phyloP scores from a whole-genome alignment of 2,888 invertebrate species.

The Microplitis deprimator region DNA sequence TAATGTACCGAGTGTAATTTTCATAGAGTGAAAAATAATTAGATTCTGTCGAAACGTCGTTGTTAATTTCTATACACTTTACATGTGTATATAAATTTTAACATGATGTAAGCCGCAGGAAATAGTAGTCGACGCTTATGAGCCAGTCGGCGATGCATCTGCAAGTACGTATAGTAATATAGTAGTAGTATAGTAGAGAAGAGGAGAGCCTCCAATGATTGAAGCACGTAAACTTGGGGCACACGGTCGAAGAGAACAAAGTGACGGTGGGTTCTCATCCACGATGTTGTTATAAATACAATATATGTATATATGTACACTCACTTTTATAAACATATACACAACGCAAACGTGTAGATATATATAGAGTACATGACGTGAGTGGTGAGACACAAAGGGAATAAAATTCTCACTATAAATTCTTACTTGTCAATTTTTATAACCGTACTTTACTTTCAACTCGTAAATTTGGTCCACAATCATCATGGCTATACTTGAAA shows the following conservation, averaged over 20 bases:
- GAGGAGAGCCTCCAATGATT: slow-evolving; percentile 29
- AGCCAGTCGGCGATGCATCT: slow-evolving; percentile 32
- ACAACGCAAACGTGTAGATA: neutral
- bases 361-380: neutral
- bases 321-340: neutral
- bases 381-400: slow-evolving; percentile 16
- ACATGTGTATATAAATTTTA: neutral
- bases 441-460: neutral
- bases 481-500: too few relatives aligned
- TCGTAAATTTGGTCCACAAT: too few relatives aligned
- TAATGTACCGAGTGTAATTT: too few relatives aligned
- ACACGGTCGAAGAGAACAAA: slow-evolving; percentile 26
- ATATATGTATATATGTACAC: neutral
- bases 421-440: slow-evolving; percentile 5
- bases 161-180: slow-evolving; percentile 11
- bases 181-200: neutral
- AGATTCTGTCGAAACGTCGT: neutral
- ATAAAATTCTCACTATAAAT: slow-evolving; percentile 6
- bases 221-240: slow-evolving; percentile 37
- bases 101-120: slow-evolving; percentile 16
- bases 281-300: slow-evolving; percentile 22
- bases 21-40: neutral
- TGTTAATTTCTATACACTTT: slow-evolving; percentile 1
- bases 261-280: slow-evolving; percentile 21
- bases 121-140: slow-evolving; percentile 33